Evolutionary conservation across 2,113 vertebrate species (phyloP).

Genomic region (Pteropus alecto): DNA sequence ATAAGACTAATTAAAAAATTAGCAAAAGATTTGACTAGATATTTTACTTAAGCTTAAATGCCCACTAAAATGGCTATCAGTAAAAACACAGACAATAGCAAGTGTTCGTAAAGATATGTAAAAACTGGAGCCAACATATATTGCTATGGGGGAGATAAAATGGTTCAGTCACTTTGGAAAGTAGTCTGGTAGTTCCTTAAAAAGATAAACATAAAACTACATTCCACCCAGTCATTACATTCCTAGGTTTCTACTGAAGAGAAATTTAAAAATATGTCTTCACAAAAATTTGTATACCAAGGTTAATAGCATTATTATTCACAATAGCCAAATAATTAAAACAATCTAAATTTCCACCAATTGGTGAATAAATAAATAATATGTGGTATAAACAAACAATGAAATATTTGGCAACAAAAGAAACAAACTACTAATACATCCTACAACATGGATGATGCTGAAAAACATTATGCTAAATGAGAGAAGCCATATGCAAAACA

Average conservation of each 20-base stretch:
- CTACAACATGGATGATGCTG: neutral
- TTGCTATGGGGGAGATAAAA: neutral
- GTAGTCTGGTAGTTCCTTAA: neutral
- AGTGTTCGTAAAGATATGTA: neutral
- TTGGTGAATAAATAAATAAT: neutral
- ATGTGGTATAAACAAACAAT: neutral
- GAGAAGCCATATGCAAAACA: neutral
- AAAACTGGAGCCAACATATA: neutral
- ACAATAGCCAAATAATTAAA: neutral
- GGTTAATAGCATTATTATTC: neutral
- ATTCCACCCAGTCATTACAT: neutral
- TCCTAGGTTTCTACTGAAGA: neutral
- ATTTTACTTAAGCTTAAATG: conserved; percentile 10
- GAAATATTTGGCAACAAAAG: neutral
- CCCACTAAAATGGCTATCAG: neutral
- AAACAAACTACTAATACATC: neutral
- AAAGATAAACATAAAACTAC: neutral
- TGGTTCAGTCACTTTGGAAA: neutral
- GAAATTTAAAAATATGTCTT: neutral
- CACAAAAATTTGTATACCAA: neutral
- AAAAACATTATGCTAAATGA: neutral
- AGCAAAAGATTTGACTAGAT: neutral
- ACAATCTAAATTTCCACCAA: neutral
- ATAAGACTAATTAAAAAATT: neutral
- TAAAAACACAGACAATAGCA: neutral